phyloP scores from a whole-genome alignment of 2,888 invertebrate species.

The Plagodis dolabraria region DNA sequence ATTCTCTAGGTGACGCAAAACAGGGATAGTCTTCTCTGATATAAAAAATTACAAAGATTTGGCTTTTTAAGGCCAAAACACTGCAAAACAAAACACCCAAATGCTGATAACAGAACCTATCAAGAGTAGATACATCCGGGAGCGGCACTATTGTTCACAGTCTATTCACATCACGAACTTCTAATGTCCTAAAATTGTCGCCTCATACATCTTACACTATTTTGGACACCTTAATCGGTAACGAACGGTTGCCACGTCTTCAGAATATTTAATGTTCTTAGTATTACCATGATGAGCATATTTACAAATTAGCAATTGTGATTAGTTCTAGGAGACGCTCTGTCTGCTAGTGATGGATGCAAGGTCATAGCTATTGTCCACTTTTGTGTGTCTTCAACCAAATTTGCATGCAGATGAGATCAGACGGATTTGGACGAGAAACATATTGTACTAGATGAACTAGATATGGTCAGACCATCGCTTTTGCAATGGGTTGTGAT shows the following conservation, averaged over 20 bases:
- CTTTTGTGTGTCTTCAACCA: conserved; percentile 23
- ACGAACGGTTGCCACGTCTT: conserved; percentile 50
- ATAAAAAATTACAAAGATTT: too few species aligned
- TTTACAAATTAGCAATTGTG: conserved; percentile 64
- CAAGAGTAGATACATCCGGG: conserved; percentile 54
- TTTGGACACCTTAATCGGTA: conserved; percentile 66
- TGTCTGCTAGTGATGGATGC: conserved; percentile 58
- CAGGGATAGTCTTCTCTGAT: too few species aligned
- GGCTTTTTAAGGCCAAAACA: too few species aligned
- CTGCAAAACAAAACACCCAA: too few species aligned
- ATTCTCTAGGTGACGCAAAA: too few species aligned
- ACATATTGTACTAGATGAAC: conserved; percentile 20
- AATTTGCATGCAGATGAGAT: conserved; percentile 37
- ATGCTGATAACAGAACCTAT: conserved; percentile 6
- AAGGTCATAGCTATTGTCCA: conserved; percentile 31
- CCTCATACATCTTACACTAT: conserved; percentile 66
- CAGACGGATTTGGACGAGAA: conserved; percentile 31
- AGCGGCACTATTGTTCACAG: conserved; percentile 53
- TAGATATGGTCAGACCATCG: conserved; percentile 11
- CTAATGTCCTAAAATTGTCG: conserved; percentile 70
- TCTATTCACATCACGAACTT: conserved; percentile 64
- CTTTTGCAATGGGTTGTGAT: conserved; percentile 18
- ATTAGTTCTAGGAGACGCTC: conserved; percentile 70
- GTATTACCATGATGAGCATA: conserved; percentile 37
- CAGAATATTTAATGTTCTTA: conserved; percentile 55